Conservation (phyloP, 2,888 invertebrate species). For the Aricia artaxerxes region DNA sequence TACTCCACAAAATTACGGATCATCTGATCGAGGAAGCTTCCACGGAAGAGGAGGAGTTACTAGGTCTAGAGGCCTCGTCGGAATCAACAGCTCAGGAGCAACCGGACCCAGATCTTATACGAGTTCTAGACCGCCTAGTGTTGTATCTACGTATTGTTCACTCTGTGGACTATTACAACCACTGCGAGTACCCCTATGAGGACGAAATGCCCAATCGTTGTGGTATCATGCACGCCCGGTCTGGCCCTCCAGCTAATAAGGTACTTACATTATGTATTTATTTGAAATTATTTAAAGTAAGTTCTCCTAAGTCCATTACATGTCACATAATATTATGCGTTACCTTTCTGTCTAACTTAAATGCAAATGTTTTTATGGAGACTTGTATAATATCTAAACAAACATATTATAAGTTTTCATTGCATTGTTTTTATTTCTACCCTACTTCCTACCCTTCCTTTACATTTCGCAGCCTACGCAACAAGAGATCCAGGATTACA, state of each 20-base stretch:
- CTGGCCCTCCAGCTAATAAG: conserved; percentile 91
- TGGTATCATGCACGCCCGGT: conserved; percentile 98
- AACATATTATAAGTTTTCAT: not conserved
- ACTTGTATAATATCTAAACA: not conserved
- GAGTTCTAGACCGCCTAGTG: conserved; percentile 89
- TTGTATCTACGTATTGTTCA: conserved; percentile 97
- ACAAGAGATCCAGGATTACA: conserved; percentile 87
- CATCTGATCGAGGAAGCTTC: conserved; percentile 98
- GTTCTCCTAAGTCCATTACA: not conserved
- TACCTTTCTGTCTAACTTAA: no score
- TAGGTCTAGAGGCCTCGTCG: conserved; percentile 82
- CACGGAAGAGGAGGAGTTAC: conserved; percentile 97
- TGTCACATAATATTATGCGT: no score
- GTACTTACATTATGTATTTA: conserved; percentile 55
- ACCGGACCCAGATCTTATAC: conserved; percentile 72
- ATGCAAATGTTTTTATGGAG: not conserved
- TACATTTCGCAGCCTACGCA: conserved; percentile 79
- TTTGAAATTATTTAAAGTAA: no score
- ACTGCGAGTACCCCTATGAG: conserved; percentile 99
- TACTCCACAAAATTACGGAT: conserved; percentile 97
- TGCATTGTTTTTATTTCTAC: not conserved
- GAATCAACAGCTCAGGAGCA: conserved; percentile 57
- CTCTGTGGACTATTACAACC: conserved; percentile 99
- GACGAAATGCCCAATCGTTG: conserved; percentile 99
- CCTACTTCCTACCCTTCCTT: not conserved